Percentiles rank a stretch among this genome's conserved stretches.
Evolutionary conservation across 2,888 invertebrate genomes (phyloP).

Genomic region (Synanthedon andrenaeformis): DNA sequence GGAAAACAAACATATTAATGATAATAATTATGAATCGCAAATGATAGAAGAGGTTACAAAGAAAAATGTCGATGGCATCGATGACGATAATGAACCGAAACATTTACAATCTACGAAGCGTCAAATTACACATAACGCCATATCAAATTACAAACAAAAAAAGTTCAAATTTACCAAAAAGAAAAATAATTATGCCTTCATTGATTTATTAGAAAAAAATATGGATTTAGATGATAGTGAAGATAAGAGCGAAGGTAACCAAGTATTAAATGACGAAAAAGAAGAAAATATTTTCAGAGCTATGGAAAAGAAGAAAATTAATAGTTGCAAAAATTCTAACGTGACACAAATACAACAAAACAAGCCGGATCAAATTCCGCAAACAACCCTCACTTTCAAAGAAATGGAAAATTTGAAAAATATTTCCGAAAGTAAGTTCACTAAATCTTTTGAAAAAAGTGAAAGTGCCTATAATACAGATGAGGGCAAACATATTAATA

Average conservation of each 20-base stretch:
- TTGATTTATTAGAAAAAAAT: conserved; percentile 36
- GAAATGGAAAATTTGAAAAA: neutral
- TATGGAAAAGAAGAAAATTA: neutral
- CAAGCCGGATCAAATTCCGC: no score
- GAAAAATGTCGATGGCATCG: no score
- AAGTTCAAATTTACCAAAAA: neutral
- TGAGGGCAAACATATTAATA: conserved; percentile 7
- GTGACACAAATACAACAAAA: neutral
- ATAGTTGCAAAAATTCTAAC: neutral
- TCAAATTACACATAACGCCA: no score
- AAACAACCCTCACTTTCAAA: neutral
- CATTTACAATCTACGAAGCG: no score
- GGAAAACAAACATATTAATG: no score
- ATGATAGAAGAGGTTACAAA: no score
- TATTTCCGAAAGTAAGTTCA: no score
- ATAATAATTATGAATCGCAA: no score
- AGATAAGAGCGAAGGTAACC: neutral
- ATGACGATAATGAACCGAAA: no score
- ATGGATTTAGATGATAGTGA: conserved; percentile 15
- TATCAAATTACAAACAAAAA: neutral
- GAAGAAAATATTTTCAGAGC: neutral
- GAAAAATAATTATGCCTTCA: conserved; percentile 30
- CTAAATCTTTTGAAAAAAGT: no score
- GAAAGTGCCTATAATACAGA: conserved; percentile 8
- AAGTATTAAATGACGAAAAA: neutral